A percentile compares a stretch with the other conserved stretches of the same genome.
Conservation (phyloP, 2,888 invertebrate genomes). For the Corbicula japonica region DNA sequence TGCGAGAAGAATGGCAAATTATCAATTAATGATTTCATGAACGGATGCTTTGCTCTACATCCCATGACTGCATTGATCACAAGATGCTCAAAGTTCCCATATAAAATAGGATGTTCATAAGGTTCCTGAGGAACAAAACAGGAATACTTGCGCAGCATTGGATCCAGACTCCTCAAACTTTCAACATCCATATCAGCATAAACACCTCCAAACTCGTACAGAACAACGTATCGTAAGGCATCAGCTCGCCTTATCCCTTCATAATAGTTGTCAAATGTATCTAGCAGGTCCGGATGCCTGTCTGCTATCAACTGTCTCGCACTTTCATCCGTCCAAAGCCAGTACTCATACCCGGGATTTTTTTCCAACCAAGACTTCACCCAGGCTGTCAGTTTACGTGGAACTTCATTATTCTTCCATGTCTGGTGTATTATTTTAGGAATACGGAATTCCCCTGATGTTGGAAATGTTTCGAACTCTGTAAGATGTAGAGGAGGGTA, state of each 20-base stretch:
- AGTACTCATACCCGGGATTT: constrained; percentile 85
- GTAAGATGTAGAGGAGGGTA: constrained; percentile 58
- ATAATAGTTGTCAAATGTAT: constrained; percentile 78
- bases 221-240: constrained; percentile 82
- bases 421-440: constrained; percentile 83
- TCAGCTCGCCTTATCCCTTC: constrained; percentile 82
- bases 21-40: constrained; percentile 78
- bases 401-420: constrained; percentile 78
- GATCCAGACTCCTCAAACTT: constrained; percentile 78
- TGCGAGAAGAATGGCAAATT: constrained; percentile 75
- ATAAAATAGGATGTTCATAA: constrained; percentile 80
- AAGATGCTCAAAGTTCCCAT: constrained; percentile 79
- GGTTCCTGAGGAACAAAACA: constrained; percentile 83
- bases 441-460: constrained; percentile 65
- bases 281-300: constrained; percentile 77
- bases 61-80: constrained; percentile 83
- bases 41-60: constrained; percentile 79
- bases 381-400: constrained; percentile 78
- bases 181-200: constrained; percentile 85
- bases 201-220: constrained; percentile 84
- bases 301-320: constrained; percentile 79
- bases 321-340: constrained; percentile 85
- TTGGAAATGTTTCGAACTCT: constrained; percentile 73
- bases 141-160: constrained; percentile 74
- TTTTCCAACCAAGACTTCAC: constrained; percentile 80